Evolutionary conservation across 2,888 invertebrate species (phyloP), one percentile per base, ranked within the genome.

Genomic region (Acronicta aceris): DNA sequence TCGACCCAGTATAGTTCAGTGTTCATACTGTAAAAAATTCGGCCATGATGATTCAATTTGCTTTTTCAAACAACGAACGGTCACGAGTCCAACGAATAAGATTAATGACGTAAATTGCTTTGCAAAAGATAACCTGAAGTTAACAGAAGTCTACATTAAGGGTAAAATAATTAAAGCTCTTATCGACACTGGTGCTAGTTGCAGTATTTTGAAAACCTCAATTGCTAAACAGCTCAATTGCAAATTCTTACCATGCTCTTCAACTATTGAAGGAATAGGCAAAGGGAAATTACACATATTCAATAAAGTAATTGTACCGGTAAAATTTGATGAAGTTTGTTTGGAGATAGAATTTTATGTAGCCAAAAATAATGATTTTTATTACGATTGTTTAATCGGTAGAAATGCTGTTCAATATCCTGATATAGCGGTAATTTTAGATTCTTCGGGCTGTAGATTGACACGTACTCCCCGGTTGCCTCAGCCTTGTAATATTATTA

Each of bases 341-440:
- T 21, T 21, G 4, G 21, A 21, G 21, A 21, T 21, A 21, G 21
- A 21, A 21, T 21, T 21, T 21, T 21, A 21, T 4, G 21, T 21
- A 4, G 21, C 21, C 21, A 21, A 4, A 21, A 21, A 21, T 21
- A 21, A 21, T 21, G 21, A 7, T 6, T 56, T 56, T 33, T 1
- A 30, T 17, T 56, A 49, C 36, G 49, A 56, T 58, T 51, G 58
- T 46, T 40, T 51, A 13, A 58, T 58, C 12, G 58, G 50, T 9
- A 15, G 58, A 8, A 40, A 51, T 13, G 13, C n/a, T 9, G 10
- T 58, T 8, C 15, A 46, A n/a, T 49, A 42, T 30, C 13, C 56
- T 1, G 48, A 56, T 43, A 36, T 48, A n/a, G n/a, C 48, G 10
- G 21, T 56, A n/a, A n/a, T 56, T n/a, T 21, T 49, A 41, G 48